Base-by-base conservation (phyloP, 2,888 invertebrate species). In the Carpatolechia fugitivella region DNA sequence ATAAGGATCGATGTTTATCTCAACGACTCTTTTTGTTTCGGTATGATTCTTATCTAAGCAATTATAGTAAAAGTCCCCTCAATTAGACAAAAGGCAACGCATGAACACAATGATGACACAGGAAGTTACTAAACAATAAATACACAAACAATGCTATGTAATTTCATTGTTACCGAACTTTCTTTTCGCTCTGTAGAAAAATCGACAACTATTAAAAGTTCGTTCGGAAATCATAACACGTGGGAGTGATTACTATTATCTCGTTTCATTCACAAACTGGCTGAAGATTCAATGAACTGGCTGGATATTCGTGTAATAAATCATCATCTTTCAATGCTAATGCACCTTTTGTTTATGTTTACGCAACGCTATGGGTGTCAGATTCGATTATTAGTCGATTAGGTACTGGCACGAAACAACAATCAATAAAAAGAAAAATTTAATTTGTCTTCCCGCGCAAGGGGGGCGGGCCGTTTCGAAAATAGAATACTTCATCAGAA, bases 311-410 rank as follows among this genome's bases (percentile, higher is more conserved):
- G 24, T 4, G 24, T 24, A 58, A 80, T 80, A 74, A 74, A 80
- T 85, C 80, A 81, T 85, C 80, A 81, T 70, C 67, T 64, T 64
- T 64, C 74, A 59, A 61, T 60, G 75, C 74, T 85, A 85, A 87
- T 86, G 86, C 82, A 79, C 68, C 66, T 69, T 66, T 73, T 78
- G 77, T 82, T 79, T 77, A 78, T 83, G 82, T 86, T 85, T 84
- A 81, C 69, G 61, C 56, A 59, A 76, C 73, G 78, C 78, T 70
- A 67, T 74, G 68, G 48, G 56, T 61, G 56, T 56, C 56, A 58
- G 56, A 56, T 50, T 41, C 38, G 55, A 62, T 63, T 60, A 46
- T 58, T 54, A 50, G 44, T 58, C 56, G 56, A 62, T 57, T 61
- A 54, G 11, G 10, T 33, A 57, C 61, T 60, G 61, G 58, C 60